Conservation (phyloP, 1,140 invertebrate genomes). For the Macrosteles quadrilineatus region DNA sequence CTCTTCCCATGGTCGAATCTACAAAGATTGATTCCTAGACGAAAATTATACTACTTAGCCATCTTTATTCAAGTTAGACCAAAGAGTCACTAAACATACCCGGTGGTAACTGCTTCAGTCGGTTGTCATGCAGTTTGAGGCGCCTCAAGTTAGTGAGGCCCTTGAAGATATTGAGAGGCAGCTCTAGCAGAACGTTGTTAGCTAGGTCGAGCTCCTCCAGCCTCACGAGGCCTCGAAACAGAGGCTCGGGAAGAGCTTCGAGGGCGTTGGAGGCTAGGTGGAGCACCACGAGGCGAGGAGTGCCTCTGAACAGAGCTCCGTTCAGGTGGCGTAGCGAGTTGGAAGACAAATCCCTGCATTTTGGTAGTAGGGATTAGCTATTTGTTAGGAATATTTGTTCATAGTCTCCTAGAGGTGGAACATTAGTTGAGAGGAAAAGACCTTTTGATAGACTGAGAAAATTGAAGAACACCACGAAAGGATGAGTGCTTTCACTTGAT, state of each 20-base stretch:
- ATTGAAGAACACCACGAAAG: too few species aligned
- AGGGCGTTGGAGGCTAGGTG: conserved; percentile 56
- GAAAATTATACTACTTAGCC: too few species aligned
- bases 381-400: too few species aligned
- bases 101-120: conserved; percentile 59
- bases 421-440: too few species aligned
- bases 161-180: conserved; percentile 60
- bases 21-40: too few species aligned
- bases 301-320: conserved; percentile 50
- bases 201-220: conserved; percentile 57
- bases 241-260: conserved; percentile 45
- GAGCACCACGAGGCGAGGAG: conserved; percentile 49
- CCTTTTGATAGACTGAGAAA: too few species aligned
- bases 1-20: too few species aligned
- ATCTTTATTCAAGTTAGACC: too few species aligned
- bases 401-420: too few species aligned
- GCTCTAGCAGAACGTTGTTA: conserved; percentile 50
- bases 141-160: conserved; percentile 63
- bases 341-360: conserved; percentile 70
- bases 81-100: too few species aligned
- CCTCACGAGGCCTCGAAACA: conserved; percentile 50
- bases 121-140: conserved; percentile 71
- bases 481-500: too few species aligned
- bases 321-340: conserved; percentile 66
- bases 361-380: too few species aligned